Percentiles rank a stretch among this genome's conserved stretches.
phyloP scores from a whole-genome alignment of 2,888 invertebrate genomes.

The Ophion ventricosus region DNA sequence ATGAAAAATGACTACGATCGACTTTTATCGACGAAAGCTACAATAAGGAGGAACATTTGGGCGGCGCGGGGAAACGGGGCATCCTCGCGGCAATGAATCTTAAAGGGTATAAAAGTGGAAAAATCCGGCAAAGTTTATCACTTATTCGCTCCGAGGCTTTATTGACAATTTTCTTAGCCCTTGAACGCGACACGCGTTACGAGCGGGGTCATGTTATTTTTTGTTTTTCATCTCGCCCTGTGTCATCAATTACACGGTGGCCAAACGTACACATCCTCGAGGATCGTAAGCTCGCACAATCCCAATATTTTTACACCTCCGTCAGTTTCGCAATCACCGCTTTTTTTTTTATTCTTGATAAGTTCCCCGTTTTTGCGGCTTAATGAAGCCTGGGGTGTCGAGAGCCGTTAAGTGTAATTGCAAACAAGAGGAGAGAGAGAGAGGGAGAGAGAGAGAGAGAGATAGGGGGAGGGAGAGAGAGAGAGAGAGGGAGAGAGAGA shows the following conservation, averaged over 20 bases:
- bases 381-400: conserved; percentile 27
- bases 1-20: too few relatives aligned
- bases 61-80: too few relatives aligned
- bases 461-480: too few relatives aligned
- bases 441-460: neutral
- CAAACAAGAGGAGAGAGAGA: conserved; percentile 27
- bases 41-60: neutral
- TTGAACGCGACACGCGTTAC: conserved; percentile 49
- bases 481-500: neutral
- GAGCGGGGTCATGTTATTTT: conserved; percentile 28
- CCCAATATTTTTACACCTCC: conserved; percentile 11
- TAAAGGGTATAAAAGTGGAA: neutral
- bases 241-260: conserved; percentile 2
- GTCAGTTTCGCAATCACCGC: conserved; percentile 4
- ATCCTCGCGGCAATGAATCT: neutral
- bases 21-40: too few relatives aligned
- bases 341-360: conserved; percentile 1
- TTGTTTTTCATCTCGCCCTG: conserved; percentile 39
- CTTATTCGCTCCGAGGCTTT: conserved; percentile 60
- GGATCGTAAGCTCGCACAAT: conserved; percentile 17
- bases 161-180: conserved; percentile 57
- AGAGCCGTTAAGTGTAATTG: conserved; percentile 44
- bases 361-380: conserved; percentile 12
- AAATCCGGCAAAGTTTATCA: neutral
- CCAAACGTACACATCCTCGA: conserved; percentile 2